Conservation (phyloP, 2,888 invertebrate species). For the Meta bourneti region DNA sequence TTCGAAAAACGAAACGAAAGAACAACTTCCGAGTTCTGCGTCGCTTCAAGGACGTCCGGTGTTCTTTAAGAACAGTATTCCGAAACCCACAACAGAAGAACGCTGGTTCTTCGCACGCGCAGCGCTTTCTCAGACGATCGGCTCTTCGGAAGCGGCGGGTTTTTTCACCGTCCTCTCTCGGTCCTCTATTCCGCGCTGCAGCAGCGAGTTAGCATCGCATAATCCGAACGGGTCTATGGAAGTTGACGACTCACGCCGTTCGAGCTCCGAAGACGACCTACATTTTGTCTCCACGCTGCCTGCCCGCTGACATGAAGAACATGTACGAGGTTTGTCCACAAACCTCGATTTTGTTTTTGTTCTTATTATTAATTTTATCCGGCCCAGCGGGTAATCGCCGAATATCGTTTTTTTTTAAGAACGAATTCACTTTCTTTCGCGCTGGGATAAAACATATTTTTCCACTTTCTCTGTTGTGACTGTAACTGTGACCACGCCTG, state of each 20-base stretch:
- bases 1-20: slow-evolving; percentile 22
- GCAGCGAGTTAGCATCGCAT: neutral
- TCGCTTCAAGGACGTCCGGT: slow-evolving; percentile 21
- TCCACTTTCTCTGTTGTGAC: neutral
- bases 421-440: slow-evolving; percentile 18
- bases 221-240: slow-evolving; percentile 37
- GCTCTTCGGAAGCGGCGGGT: slow-evolving; percentile 10
- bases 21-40: slow-evolving; percentile 14
- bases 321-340: slow-evolving; percentile 33
- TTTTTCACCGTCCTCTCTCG: neutral
- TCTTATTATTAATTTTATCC: neutral
- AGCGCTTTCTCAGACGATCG: slow-evolving; percentile 4
- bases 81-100: neutral
- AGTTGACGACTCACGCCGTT: slow-evolving; percentile 19
- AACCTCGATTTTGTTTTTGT: slow-evolving; percentile 16
- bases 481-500: slow-evolving; percentile 6
- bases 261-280: slow-evolving; percentile 33
- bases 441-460: neutral
- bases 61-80: neutral
- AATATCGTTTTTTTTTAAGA: neutral
- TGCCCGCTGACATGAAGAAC: slow-evolving; percentile 9
- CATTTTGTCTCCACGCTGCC: slow-evolving; percentile 29
- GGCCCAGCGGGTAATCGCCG: slow-evolving; percentile 26
- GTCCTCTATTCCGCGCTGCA: neutral
- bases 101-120: neutral